A percentile compares a stretch with the other conserved stretches of the same genome.
These are phyloP conservation scores for Antheraea yamamai DNA, from an alignment of 2,888 invertebrate species.

Conservation along the genomic window DNA sequence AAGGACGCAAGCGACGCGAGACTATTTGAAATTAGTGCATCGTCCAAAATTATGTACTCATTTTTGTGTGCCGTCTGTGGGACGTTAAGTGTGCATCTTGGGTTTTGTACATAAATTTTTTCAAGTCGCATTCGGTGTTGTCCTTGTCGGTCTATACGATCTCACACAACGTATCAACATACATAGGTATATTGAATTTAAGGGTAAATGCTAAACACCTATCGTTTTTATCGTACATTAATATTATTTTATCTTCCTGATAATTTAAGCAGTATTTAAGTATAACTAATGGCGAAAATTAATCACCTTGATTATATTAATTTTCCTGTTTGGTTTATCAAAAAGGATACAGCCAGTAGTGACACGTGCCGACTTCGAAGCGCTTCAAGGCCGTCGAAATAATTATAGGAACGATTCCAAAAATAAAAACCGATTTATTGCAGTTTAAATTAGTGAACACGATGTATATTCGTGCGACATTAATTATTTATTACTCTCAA, in stretches of 20 bases:
- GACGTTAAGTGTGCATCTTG: no score
- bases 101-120: no score
- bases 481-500: conserved; percentile 37
- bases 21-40: no score
- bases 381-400: conserved; percentile 10
- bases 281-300: neutral
- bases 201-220: neutral
- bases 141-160: no score
- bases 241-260: conserved; percentile 1
- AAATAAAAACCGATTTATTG: conserved; percentile 28
- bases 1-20: no score
- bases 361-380: neutral
- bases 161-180: no score
- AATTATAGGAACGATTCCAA: conserved; percentile 2
- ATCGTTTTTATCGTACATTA: neutral
- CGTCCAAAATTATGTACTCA: no score
- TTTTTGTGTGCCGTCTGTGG: no score
- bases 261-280: conserved; percentile 1
- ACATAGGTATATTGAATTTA: no score
- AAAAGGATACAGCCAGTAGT: conserved; percentile 15
- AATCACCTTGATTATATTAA: neutral
- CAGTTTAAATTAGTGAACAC: conserved; percentile 36
- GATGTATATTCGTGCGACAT: conserved; percentile 27
- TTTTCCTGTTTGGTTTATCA: conserved; percentile 12
- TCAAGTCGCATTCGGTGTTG: no score